Percentiles rank a stretch among this genome's conserved stretches.
These are phyloP conservation scores for Halcyon malimbica DNA, from an alignment of 2,113 vertebrate genomes.

Conservation along the genomic window DNA sequence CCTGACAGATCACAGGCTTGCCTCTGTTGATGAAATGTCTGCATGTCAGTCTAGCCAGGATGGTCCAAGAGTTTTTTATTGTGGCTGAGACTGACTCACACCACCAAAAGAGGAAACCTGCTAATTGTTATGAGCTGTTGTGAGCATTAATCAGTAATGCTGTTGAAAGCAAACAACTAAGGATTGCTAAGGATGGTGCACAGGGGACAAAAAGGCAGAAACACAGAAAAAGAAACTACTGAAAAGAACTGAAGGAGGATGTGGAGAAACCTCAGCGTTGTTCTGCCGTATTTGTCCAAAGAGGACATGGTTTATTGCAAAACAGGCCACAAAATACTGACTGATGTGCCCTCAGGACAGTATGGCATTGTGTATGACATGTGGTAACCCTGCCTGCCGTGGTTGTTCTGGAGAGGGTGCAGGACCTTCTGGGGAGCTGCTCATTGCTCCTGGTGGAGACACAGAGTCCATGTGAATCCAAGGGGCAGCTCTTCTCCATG, in stretches of 20 bases:
- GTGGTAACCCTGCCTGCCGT: background rate
- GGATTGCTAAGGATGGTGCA: background rate
- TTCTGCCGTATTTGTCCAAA: background rate
- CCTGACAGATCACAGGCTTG: background rate
- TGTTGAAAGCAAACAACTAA: background rate
- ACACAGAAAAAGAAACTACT: background rate
- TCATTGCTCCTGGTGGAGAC: background rate
- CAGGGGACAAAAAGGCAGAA: background rate
- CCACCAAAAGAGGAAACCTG: background rate
- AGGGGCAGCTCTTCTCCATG: background rate
- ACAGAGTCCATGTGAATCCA: background rate
- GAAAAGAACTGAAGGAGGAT: background rate
- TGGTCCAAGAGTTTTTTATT: background rate
- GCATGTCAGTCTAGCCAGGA: background rate
- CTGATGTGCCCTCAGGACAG: background rate
- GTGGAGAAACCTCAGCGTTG: background rate
- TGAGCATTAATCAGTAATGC: background rate
- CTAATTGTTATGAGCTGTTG: background rate
- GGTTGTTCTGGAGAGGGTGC: background rate
- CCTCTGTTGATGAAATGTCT: background rate
- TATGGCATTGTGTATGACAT: fast-evolving
- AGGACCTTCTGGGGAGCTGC: background rate
- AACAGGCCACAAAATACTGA: background rate
- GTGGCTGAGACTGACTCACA: background rate
- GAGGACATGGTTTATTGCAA: background rate